Percentiles rank a stretch among this genome's conserved stretches.
phyloP scores from a whole-genome alignment of 1,140 invertebrate species.

The Drosophila takahashii region DNA sequence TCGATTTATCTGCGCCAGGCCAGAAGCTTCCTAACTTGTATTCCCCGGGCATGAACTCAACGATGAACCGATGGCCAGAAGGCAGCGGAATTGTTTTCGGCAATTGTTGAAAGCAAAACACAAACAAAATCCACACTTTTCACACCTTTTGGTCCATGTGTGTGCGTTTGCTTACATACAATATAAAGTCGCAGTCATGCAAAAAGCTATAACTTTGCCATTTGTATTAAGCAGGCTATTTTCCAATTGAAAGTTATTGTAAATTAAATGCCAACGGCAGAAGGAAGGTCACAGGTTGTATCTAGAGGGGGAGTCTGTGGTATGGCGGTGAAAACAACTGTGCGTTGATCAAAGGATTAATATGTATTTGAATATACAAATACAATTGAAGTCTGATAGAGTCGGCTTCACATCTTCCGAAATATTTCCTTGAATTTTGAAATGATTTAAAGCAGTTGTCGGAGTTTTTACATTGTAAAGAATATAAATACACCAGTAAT shows the following conservation, averaged over 20 bases:
- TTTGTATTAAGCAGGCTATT: constrained; percentile 33
- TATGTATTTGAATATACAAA: too few species aligned
- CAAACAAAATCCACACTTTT: constrained; percentile 65
- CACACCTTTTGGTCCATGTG: constrained; percentile 63
- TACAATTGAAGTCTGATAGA: background rate
- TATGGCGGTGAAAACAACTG: background rate
- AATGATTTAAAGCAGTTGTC: background rate
- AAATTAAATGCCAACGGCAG: constrained; percentile 28
- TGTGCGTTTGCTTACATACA: constrained; percentile 37
- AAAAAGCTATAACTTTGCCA: constrained; percentile 36
- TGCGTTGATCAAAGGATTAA: background rate
- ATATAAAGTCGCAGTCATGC: constrained; percentile 22
- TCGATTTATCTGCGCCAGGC: constrained; percentile 63
- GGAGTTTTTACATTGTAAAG: too few species aligned
- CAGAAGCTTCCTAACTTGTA: constrained; percentile 46
- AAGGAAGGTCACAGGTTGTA: constrained; percentile 12
- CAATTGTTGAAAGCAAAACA: constrained; percentile 68
- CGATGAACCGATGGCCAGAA: constrained; percentile 11
- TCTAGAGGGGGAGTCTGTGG: background rate
- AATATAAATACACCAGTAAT: too few species aligned
- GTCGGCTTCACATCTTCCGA: background rate
- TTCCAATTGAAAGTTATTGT: constrained; percentile 32
- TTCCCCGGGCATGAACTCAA: constrained; percentile 8
- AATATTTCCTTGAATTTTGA: background rate
- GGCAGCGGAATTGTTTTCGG: constrained; percentile 61